Conservation (phyloP, 2,888 invertebrate species). For the Acleris laterana region DNA sequence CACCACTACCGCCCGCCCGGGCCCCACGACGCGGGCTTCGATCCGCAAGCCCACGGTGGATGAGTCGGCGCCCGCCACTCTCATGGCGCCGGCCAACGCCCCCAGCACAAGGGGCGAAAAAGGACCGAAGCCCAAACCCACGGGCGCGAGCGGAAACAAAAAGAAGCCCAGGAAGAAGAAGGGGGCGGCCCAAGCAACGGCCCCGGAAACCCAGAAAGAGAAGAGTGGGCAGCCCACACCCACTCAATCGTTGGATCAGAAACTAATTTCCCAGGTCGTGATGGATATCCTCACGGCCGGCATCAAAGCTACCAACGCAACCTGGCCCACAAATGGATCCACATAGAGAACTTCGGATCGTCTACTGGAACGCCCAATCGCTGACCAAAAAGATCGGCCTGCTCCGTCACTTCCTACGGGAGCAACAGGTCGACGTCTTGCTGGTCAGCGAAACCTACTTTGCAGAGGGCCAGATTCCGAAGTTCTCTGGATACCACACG, state of each 20-base stretch:
- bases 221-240: background rate
- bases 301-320: background rate
- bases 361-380: conserved; percentile 1
- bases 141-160: background rate
- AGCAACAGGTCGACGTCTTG: no score
- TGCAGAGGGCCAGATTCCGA: background rate
- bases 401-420: no score
- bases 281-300: accelerated
- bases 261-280: background rate
- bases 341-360: background rate
- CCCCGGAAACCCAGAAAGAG: background rate
- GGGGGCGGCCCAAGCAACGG: background rate
- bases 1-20: background rate
- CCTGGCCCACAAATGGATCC: no score
- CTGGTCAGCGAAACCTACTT: background rate
- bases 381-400: background rate
- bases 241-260: background rate
- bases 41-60: background rate
- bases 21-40: background rate
- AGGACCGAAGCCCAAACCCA: background rate
- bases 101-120: background rate
- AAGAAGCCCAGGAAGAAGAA: background rate
- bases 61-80: background rate
- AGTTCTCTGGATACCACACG: background rate
- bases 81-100: background rate